Evolutionary conservation across 2,888 invertebrate genomes (phyloP).

Genomic region (Globia sparganii): DNA sequence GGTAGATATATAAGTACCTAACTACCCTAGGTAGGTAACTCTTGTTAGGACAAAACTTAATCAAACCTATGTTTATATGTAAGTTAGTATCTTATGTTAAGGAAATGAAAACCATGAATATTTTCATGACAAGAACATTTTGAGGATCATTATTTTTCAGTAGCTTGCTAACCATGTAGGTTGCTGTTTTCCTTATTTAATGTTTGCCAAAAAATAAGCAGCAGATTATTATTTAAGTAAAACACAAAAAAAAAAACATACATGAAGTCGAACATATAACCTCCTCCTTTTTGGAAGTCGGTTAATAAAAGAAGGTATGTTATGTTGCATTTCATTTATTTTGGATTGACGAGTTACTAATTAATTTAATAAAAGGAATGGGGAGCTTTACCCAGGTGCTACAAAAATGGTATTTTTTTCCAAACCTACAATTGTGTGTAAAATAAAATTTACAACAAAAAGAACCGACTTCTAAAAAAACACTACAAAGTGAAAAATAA

Average conservation of each 20-base stretch:
- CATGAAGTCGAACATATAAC: too few relatives aligned
- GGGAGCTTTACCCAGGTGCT: background rate
- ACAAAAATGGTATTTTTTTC: background rate
- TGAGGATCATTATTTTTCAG: conserved; percentile 7
- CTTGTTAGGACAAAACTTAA: background rate
- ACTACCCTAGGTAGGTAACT: background rate
- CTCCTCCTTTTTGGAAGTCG: too few relatives aligned
- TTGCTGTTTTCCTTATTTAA: background rate
- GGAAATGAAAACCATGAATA: background rate
- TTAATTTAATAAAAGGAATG: background rate
- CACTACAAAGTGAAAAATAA: too few relatives aligned
- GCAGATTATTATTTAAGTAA: background rate
- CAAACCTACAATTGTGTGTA: background rate
- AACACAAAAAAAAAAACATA: too few relatives aligned
- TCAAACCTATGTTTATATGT: background rate
- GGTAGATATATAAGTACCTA: background rate
- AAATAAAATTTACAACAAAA: too few relatives aligned
- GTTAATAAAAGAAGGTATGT: background rate
- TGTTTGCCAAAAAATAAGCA: background rate
- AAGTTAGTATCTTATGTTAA: background rate
- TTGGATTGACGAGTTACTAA: background rate
- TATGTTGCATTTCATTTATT: background rate
- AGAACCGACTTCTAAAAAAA: too few relatives aligned
- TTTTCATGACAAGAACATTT: conserved; percentile 3
- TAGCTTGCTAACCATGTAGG: background rate